phyloP scores from a whole-genome alignment of 2,888 invertebrate genomes.

The Habroteleia sp. region DNA sequence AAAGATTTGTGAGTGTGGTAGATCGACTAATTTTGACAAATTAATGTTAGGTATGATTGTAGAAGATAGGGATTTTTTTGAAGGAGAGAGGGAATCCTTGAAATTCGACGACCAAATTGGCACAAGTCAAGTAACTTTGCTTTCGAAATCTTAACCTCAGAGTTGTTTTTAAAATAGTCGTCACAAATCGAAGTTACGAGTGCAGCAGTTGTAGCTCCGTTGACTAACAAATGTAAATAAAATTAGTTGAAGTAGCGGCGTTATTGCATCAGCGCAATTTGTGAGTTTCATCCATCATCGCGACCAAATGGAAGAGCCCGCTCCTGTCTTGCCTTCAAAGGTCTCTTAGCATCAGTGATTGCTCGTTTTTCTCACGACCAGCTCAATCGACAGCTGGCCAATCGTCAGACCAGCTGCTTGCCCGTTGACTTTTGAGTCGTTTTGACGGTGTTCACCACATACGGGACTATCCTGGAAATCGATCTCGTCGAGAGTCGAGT shows the following conservation, averaged over 20 bases:
- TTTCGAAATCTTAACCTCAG: too few relatives aligned
- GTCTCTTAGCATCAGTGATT: conserved; percentile 7
- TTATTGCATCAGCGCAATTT: conserved; percentile 16
- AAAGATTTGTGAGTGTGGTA: too few relatives aligned
- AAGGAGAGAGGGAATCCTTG: too few relatives aligned
- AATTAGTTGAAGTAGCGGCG: background rate
- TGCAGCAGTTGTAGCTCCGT: background rate
- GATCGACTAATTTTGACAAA: too few relatives aligned
- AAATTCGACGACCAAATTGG: too few relatives aligned
- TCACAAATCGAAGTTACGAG: too few relatives aligned
- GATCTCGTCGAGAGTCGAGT: conserved; percentile 10
- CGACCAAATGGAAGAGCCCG: conserved; percentile 1
- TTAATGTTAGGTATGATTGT: too few relatives aligned
- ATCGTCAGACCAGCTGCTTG: conserved; percentile 76
- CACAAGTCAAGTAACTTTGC: too few relatives aligned
- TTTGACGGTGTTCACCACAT: conserved; percentile 22
- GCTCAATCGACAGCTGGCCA: conserved; percentile 78
- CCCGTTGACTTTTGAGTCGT: conserved; percentile 38
- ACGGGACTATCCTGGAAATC: conserved; percentile 30
- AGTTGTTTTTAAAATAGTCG: too few relatives aligned
- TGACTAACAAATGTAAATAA: conserved; percentile 9
- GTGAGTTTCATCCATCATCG: conserved; percentile 6
- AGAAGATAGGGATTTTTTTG: too few relatives aligned
- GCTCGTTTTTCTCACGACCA: conserved; percentile 75
- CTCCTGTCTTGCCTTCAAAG: conserved; percentile 26